Percentiles rank a stretch among this genome's conserved stretches.
Evolutionary conservation across 2,113 vertebrate genomes (phyloP).

Genomic region (Oncorhynchus nerka): DNA sequence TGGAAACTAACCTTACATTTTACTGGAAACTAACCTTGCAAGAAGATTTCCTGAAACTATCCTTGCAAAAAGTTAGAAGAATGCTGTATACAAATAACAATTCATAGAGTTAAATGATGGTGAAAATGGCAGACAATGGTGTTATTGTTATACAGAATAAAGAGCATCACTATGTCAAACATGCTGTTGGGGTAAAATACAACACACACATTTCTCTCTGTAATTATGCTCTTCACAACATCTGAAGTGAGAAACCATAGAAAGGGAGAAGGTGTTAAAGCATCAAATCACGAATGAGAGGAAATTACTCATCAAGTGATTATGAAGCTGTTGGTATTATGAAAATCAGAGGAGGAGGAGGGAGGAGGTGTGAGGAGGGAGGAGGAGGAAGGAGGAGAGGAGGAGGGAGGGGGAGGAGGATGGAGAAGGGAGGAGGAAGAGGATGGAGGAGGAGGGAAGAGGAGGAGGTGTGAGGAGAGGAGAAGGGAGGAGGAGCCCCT

Average conservation of each 20-base stretch:
- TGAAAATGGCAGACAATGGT: neutral
- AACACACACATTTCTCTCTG: constrained; percentile 5
- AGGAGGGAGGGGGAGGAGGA: too few relatives aligned
- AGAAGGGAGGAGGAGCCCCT: too few relatives aligned
- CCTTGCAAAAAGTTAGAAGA: too few relatives aligned
- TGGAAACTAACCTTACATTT: too few relatives aligned
- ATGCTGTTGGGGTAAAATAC: neutral
- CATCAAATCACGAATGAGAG: constrained; percentile 70
- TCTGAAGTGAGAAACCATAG: constrained; percentile 49
- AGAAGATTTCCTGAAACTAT: too few relatives aligned
- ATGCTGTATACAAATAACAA: too few relatives aligned
- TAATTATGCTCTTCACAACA: constrained; percentile 63
- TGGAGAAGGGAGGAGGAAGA: too few relatives aligned
- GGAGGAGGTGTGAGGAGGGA: neutral
- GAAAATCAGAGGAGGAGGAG: constrained; percentile 73
- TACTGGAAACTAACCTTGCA: too few relatives aligned
- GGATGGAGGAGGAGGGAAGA: too few relatives aligned
- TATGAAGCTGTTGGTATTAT: constrained; percentile 75
- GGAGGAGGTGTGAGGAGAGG: too few relatives aligned
- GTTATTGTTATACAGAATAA: neutral
- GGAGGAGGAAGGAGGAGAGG: too few relatives aligned
- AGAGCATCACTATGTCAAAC: neutral
- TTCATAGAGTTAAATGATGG: too few relatives aligned
- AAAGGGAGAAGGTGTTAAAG: constrained; percentile 48
- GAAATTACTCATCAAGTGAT: constrained; percentile 70